These are phyloP conservation scores for Desmodus rotundus DNA, from an alignment of 2,113 vertebrate genomes.

Conservation along the genomic window DNA sequence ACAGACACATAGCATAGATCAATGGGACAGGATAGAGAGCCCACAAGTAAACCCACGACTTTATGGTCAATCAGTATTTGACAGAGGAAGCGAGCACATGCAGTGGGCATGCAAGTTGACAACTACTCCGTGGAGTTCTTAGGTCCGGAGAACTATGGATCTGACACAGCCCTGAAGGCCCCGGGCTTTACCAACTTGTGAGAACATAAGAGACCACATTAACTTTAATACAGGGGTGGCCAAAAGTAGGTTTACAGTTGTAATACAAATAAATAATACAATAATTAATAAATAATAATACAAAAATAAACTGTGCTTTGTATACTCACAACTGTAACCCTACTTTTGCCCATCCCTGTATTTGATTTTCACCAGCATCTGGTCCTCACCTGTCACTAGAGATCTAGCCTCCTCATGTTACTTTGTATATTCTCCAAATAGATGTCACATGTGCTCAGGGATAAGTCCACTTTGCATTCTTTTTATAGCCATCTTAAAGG, in stretches of 20 bases:
- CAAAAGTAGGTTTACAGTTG: background rate
- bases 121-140: background rate
- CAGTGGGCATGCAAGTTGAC: background rate
- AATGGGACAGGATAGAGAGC: too few species aligned
- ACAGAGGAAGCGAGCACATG: too few species aligned
- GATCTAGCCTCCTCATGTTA: background rate
- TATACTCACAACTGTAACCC: background rate
- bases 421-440: background rate
- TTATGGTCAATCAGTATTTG: too few species aligned
- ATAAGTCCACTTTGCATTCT: background rate
- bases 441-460: background rate
- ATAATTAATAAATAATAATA: background rate
- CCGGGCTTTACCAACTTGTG: background rate
- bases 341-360: background rate
- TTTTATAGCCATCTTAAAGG: background rate
- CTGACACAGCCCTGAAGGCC: background rate
- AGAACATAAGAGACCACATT: background rate
- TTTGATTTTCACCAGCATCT: background rate
- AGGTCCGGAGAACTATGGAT: background rate
- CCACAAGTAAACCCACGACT: too few species aligned
- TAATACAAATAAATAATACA: background rate
- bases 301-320: background rate
- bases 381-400: background rate
- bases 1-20: too few species aligned
- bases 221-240: background rate